Conservation (phyloP, 1,140 invertebrate species). For the Brachionus calyciflorus region DNA sequence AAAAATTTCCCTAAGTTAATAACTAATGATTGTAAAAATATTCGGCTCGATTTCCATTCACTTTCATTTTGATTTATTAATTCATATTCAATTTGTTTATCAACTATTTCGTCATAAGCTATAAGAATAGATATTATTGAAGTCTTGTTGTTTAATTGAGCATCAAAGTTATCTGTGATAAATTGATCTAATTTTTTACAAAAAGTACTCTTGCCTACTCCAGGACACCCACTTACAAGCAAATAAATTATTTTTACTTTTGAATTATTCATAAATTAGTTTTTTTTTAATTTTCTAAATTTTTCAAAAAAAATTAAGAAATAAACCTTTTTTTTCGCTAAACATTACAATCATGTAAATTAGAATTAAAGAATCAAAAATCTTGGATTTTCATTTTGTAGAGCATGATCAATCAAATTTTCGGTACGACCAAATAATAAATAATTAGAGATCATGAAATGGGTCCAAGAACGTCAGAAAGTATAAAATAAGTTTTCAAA, state of each 20-base stretch:
- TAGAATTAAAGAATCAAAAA: too few species aligned
- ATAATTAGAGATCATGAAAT: too few species aligned
- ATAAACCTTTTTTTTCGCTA: too few species aligned
- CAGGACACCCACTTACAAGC: background rate
- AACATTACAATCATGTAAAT: too few species aligned
- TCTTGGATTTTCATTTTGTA: too few species aligned
- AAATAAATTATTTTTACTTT: background rate
- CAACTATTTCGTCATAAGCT: slow-evolving; percentile 20
- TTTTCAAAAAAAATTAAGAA: too few species aligned
- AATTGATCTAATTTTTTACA: background rate
- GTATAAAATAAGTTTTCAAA: too few species aligned
- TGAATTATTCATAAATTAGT: background rate
- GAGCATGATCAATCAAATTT: too few species aligned
- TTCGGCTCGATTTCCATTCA: slow-evolving; percentile 3
- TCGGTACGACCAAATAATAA: too few species aligned
- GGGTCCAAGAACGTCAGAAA: too few species aligned
- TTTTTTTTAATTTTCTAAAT: too few species aligned
- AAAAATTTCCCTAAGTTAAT: background rate
- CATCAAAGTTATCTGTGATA: background rate
- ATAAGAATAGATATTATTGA: background rate
- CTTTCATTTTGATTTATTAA: slow-evolving; percentile 15
- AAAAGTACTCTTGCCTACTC: slow-evolving; percentile 34
- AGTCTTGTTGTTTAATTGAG: background rate
- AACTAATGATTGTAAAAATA: background rate
- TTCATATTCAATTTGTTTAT: slow-evolving; percentile 11